phyloP scores from a whole-genome alignment of 2,888 invertebrate species.

The Willowsia nigromaculata region DNA sequence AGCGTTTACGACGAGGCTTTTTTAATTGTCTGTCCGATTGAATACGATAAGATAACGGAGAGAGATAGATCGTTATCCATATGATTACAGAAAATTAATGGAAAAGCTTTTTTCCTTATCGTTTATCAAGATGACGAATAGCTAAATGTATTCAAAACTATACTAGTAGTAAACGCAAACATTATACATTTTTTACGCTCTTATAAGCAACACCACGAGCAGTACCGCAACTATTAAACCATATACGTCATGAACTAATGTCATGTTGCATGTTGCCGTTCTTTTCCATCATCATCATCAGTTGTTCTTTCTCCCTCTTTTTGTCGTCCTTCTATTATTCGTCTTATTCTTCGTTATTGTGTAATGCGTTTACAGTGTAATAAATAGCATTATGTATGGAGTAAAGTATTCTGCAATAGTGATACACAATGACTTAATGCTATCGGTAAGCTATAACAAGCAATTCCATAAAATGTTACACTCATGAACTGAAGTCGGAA shows the following conservation, averaged over 20 bases:
- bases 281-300: slow-evolving; percentile 36
- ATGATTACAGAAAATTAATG: slow-evolving; percentile 79
- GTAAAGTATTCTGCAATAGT: slow-evolving; percentile 12
- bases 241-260: background rate
- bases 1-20: slow-evolving; percentile 70
- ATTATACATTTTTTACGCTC: background rate
- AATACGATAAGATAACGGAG: slow-evolving; percentile 73
- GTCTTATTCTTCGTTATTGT: background rate
- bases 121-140: slow-evolving; percentile 77
- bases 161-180: no score
- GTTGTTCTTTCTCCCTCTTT: slow-evolving; percentile 24
- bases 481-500: slow-evolving; percentile 47
- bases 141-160: slow-evolving; percentile 49
- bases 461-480: slow-evolving; percentile 65
- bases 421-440: background rate
- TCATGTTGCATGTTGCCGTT: background rate
- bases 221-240: background rate
- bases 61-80: slow-evolving; percentile 75
- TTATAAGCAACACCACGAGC: background rate
- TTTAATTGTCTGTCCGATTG: slow-evolving; percentile 78
- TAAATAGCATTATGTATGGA: slow-evolving; percentile 49
- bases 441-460: slow-evolving; percentile 53
- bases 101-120: slow-evolving; percentile 76
- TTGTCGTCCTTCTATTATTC: background rate
- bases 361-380: slow-evolving; percentile 35